Evolutionary conservation across 2,797 vertebrate species (phyloP).

Genomic region (Ispidina picta): DNA sequence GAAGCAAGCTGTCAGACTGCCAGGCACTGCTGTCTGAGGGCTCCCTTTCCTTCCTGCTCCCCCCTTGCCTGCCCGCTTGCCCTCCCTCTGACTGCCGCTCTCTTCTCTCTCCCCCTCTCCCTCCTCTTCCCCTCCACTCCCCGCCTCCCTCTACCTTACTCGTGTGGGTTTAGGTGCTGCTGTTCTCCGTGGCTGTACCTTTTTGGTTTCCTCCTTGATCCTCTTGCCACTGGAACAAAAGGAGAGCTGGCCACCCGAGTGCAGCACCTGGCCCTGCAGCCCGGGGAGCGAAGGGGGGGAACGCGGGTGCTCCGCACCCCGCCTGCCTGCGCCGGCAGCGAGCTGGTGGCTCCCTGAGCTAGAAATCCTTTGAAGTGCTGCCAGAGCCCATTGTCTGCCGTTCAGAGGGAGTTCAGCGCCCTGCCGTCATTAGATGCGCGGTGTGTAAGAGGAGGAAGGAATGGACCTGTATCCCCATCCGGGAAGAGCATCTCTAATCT

Average conservation of each 20-base stretch:
- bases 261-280: neutral
- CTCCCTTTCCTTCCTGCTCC: neutral
- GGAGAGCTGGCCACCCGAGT: neutral
- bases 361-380: constrained; percentile 50
- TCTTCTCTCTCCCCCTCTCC: neutral
- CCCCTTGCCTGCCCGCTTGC: neutral
- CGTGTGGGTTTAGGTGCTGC: neutral
- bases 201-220: neutral
- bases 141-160: neutral
- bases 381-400: constrained; percentile 34
- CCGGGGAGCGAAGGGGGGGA: neutral
- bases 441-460: neutral
- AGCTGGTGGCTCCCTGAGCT: neutral
- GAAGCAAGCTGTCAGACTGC: constrained; percentile 17
- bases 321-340: neutral
- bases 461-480: neutral
- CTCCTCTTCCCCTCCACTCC: neutral
- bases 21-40: neutral
- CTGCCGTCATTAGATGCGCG: neutral
- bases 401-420: neutral
- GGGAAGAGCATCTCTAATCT: neutral
- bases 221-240: neutral
- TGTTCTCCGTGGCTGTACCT: neutral
- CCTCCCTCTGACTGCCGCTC: neutral
- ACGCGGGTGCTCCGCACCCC: neutral